Evolutionary conservation across 2,888 invertebrate genomes (phyloP), one percentile per base, ranked within the genome.

Genomic region (Hyalella azteca): DNA sequence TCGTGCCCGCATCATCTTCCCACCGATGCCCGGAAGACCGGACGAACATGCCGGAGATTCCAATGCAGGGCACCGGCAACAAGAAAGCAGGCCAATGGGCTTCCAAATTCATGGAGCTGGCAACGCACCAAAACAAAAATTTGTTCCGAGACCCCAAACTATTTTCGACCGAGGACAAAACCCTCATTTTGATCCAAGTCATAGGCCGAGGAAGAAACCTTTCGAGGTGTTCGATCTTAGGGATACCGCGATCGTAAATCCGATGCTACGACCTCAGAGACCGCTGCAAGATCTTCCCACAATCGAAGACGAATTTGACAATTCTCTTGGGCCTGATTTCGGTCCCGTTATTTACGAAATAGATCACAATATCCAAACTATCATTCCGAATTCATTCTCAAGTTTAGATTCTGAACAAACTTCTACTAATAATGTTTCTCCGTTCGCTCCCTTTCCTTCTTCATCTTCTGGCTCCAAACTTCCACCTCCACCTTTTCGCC

Each of bases 311-410:
- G 78, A 78, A 50, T 83, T 83, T 54, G 79, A 81, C 40, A 83
- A 83, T 39, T 80, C 81, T 3, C 79, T 81, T 29, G 83, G 83
- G 3, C 83, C 83, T 9, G 83, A 83, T 29, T 83, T 83, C 79
- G 83, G 83, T 1, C 83, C 83, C 15, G 83, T 83, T 22, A 75
- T 66, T 19, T 66, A 66, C 36, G 66, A 66, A 66, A 66, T 29
- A n/a, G 66, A 66, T 15, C 36, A 32, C 4, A 36, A n/a, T 29
- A 36, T 66, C 19, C 66, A 66, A 29, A 66, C 29, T 7, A 5
- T 66, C 15, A 66, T 66, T 19, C 66, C 66, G n/a, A 32, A 66
- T 7, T 77, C 83, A 13, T 80, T 83, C 80, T 73, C 59, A 11
- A 78, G 80, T 7, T 81, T 81, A 26, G 79, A 78, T 49, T 77